Base-by-base conservation (phyloP, 2,888 invertebrate genomes). In the Drosophila algonquin region DNA sequence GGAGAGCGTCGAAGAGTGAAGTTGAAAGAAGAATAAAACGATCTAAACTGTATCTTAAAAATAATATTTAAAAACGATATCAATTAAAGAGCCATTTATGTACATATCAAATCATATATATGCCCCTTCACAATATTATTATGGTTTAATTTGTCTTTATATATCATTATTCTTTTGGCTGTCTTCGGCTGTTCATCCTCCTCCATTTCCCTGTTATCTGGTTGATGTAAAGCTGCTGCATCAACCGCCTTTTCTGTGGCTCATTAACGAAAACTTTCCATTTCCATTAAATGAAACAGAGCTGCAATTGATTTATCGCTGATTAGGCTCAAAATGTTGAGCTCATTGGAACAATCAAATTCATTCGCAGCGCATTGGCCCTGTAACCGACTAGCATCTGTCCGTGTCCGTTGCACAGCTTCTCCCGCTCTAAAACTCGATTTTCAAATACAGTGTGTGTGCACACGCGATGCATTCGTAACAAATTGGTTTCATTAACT, bases 401-500 rank as follows among this genome's bases (percentile, higher is more conserved):
- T 14, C 14, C 32, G 14, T 21, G 32, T 32, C 32, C 14, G 14
- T 40, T 6, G 6, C 40, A 6, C 14, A 40, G n/a, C 14, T n/a
- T 40, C 14, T 0, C 35, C 1, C 35, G 32, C 32, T 12, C 10
- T 12, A 32, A 1, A 4, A 10, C 30, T 30, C n/a, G 48, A 10
- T 32, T 60, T 10, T 53, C 30, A 30, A 48, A 40, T 48, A 67
- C 51, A 63, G 12, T 35, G 35, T 35, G 35, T 35, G 45, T 52
- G 58, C 18, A 47, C 58, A 58, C 70, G 58, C 68, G 54, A 59
- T 69, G 70, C 67, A 67, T 50, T 21, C 57, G 69, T 80, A 82
- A 84, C 86, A 88, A 78, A 84, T 88, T 86, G 88, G 88, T 80
- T 84, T 84, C 83, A 88, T 84, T 84, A 84, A 84, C 83, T 88